Base-by-base conservation (phyloP, 1,140 invertebrate species). In the Pinna nobilis region DNA sequence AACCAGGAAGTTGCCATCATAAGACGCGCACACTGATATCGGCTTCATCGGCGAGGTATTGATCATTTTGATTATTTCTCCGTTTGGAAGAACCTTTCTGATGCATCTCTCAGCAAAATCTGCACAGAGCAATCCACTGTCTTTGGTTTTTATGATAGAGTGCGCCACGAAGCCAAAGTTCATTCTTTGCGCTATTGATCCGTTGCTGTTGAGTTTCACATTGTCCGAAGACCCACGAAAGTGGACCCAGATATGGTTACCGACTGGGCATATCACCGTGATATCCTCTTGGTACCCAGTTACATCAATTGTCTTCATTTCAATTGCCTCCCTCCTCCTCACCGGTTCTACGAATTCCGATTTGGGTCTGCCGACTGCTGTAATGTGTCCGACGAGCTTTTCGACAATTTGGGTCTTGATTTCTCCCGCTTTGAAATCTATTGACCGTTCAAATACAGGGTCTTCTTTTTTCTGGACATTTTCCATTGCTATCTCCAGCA, bases 211-310 rank as follows among this genome's bases (percentile, higher is more conserved):
- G 20, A 59, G 32, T 20, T n/a, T 33, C n/a, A 59, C 9, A 35
- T 59, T 59, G 7, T 59, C 55, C 2, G 55, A 35, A 9, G 55
- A 59, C 33, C 55, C 55, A 35, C 55, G 55, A 59, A 33, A 33
- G 23, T 59, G 55, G 37, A 59, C 30, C 55, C 55, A 59, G 7
- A 59, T 59, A n/a, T 25, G 30, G 37, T 59, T 59, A n/a, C 32
- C 55, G 1, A 59, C 18, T 11, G 55, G 37, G 9, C 55, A 59
- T n/a, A 59, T 35, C 18, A 33, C 33, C 30, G 5, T 59, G 20
- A 59, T 59, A 33, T 59, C 55, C 6, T 59, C 55, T 2, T 59
- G 28, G n/a, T n/a, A n/a, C n/a, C n/a, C n/a, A n/a, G n/a, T n/a
- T n/a, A n/a, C n/a, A n/a, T n/a, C n/a, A n/a, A n/a, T n/a, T 33